Percentiles rank a stretch among this genome's conserved stretches.
phyloP scores from a whole-genome alignment of 1,140 invertebrate species.

The Drosophila hydei region DNA sequence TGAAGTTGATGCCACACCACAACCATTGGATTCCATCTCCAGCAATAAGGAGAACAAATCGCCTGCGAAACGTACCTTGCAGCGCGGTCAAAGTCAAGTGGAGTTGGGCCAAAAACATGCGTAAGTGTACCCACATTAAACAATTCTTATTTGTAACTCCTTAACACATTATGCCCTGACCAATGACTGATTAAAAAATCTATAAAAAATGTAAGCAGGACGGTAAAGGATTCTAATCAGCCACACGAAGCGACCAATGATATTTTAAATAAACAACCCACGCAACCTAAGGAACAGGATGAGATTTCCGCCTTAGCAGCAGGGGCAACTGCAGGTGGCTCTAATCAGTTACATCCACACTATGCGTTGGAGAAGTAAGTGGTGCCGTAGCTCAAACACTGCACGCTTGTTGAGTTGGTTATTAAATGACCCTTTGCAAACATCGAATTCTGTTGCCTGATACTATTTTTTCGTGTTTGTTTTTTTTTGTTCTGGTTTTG shows the following conservation, averaged over 20 bases:
- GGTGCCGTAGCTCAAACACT: slow-evolving; percentile 27
- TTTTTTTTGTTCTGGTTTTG: slow-evolving; percentile 19
- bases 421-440: neutral
- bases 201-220: slow-evolving; percentile 49
- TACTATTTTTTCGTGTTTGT: slow-evolving; percentile 11
- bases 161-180: slow-evolving; percentile 10
- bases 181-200: slow-evolving; percentile 12
- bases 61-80: slow-evolving; percentile 51
- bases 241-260: slow-evolving; percentile 62
- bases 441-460: neutral
- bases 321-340: slow-evolving; percentile 24
- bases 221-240: slow-evolving; percentile 33
- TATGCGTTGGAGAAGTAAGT: slow-evolving; percentile 78
- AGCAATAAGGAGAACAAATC: slow-evolving; percentile 80
- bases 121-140: slow-evolving; percentile 62
- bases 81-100: slow-evolving; percentile 75
- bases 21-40: slow-evolving; percentile 44
- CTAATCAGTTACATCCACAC: slow-evolving; percentile 63
- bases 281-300: slow-evolving; percentile 61
- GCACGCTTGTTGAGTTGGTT: slow-evolving; percentile 48
- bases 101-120: slow-evolving; percentile 69
- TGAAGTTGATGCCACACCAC: slow-evolving; percentile 57
- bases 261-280: slow-evolving; percentile 78
- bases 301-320: slow-evolving; percentile 14
- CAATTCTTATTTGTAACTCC: slow-evolving; percentile 25